Base-by-base conservation (phyloP, 2,888 invertebrate genomes). In the Mellilla xanthometata region DNA sequence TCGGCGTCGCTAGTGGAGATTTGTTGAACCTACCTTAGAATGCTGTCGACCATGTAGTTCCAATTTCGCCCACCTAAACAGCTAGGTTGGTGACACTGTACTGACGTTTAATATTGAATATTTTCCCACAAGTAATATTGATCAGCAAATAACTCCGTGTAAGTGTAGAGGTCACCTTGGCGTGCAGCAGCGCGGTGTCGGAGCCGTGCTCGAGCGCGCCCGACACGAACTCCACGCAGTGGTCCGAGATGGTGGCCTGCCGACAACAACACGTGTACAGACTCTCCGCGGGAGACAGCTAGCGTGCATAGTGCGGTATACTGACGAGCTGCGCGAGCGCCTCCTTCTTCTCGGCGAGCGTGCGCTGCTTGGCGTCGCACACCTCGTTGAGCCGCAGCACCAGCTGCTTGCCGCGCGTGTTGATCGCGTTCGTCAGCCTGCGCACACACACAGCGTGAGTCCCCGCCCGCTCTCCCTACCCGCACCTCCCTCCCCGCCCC, bases 201-300 rank as follows among this genome's bases (percentile, higher is more conserved):
- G 94, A 94, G 54, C 96, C 96, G 70, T 71, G 66, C 31, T 93
- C 93, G 33, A 97, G 86, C 19, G 96, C 96, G 61, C 92, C 92
- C 68, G 93, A 92, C 42, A 96, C 96, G 83, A 97, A 97, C 56
- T 93, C 92, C 59, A 97, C 94, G 78, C 96, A 96, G 86, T 97
- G 96, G 85, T 97, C 96, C 9, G 97, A 95, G 76, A 96, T 94
- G 71, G 93, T 93, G 0, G 96, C 95, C 36, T 36, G 12, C 19
- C 8, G 7, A 12, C 4, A 12, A 7, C 3, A 3, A 28, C 27
- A 28, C 27, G 7, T 7, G 23, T 23, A 2, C 3, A 2, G 3
- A 7, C 7, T 5, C 7, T 3, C 2, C n/a, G n/a, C 23, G 3
- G 7, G 23, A 5, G 23, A 7, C n/a, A 23, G 23, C 7, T 23